Base-by-base conservation (phyloP, 37 sponge, comb jelly and placozoan genomes). In the Eunapius fragilis region DNA sequence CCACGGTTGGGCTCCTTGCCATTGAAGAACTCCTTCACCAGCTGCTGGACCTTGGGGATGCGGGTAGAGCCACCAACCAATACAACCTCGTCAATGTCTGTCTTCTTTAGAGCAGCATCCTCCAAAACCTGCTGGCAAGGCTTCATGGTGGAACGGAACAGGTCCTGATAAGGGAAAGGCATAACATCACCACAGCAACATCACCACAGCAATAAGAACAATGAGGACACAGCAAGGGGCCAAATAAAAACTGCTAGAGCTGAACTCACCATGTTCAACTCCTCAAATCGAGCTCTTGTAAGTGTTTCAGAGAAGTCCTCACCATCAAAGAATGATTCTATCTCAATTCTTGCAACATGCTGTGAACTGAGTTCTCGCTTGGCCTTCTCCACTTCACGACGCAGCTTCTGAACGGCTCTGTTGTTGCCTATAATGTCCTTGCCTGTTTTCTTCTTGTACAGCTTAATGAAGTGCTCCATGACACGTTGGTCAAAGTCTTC, bases 251-350 rank as follows among this genome's bases (percentile, higher is more conserved):
- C 3, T 24, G 31, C 26, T 31, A 32, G 2, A 81, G 25, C 19
- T 2, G 31, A 12, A 35, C 93, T 73, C 58, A 94, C 97, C 96
- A 97, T 95, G 95, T 98, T 98, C 78, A 98, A 80, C 67, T 98
- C 99, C 88, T 98, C 99, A 80, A 98, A 98, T 74, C 99, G 72
- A 76, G 99, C 99, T 82, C 99, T 67, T 25, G 99, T 97, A 32
- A 98, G 91, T n/a, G 97, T 96, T 86, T 98, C 99, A 17, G 99
- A 98, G 89, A 98, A 98, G 81, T 98, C 99, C 35, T 98, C 99
- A 34, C 97, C 99, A 38, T 97, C 99, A 67, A 79, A 97, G 67
- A 98, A 90, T 9, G 99, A 98, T 68, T 98, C 99, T 26, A 98
- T 91, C 80, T 98, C 99, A 26, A 98, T 93, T 41, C 95, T 79